These are phyloP conservation scores for Leptonema lineaticorne DNA, from an alignment of 1,140 invertebrate genomes.

Conservation along the genomic window DNA sequence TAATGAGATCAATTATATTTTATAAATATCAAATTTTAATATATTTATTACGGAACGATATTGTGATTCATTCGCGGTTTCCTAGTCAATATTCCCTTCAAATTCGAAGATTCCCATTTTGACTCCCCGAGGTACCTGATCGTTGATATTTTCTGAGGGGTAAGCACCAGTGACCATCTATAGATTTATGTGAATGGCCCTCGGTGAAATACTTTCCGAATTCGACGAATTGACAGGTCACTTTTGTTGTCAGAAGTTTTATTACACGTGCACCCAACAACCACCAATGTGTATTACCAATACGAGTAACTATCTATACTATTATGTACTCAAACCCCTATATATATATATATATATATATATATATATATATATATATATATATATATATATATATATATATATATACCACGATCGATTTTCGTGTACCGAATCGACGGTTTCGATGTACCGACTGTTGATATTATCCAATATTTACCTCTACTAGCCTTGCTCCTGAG, in stretches of 20 bases:
- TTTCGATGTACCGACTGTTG: background rate
- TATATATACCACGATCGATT: background rate
- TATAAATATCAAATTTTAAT: too few species aligned
- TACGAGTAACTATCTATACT: too few species aligned
- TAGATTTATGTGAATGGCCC: conserved; percentile 42
- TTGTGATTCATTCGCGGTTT: too few species aligned
- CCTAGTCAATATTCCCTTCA: too few species aligned
- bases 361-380: too few species aligned
- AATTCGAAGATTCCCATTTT: conserved; percentile 8
- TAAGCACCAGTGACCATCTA: conserved; percentile 20
- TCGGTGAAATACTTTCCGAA: conserved; percentile 41
- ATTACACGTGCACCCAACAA: conserved; percentile 38
- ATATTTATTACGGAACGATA: too few species aligned
- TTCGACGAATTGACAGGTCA: conserved; percentile 42
- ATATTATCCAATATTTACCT: conserved; percentile 27
- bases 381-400: too few species aligned
- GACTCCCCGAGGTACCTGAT: conserved; percentile 33
- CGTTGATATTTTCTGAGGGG: conserved; percentile 28
- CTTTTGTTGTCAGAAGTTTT: conserved; percentile 44
- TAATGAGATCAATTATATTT: too few species aligned
- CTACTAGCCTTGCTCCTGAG: background rate
- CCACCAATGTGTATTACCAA: too few species aligned
- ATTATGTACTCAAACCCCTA: too few species aligned
- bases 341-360: too few species aligned
- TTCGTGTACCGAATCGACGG: conserved; percentile 37